Conservation (phyloP, 2,888 invertebrate genomes). For the Sturmia bella region DNA sequence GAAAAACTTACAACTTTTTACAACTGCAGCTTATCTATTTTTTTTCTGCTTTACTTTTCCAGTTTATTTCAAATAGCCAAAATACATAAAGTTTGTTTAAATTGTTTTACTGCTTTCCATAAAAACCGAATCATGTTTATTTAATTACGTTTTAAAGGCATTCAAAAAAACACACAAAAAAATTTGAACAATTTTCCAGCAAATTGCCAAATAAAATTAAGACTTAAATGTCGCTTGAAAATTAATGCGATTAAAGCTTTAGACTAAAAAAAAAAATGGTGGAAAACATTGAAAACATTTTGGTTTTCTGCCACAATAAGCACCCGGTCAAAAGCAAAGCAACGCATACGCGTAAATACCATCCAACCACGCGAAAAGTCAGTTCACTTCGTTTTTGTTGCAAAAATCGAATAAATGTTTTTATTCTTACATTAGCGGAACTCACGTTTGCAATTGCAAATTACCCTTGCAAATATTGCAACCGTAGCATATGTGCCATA, state of each 20-base stretch:
- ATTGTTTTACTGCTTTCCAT: neutral
- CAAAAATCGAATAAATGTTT: conserved; percentile 27
- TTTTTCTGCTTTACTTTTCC: too few relatives aligned
- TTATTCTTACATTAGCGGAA: conserved; percentile 22
- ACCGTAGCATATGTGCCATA: too few relatives aligned
- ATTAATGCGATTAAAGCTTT: conserved; percentile 39
- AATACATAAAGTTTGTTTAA: too few relatives aligned
- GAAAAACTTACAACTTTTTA: too few relatives aligned
- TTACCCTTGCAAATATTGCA: conserved; percentile 26
- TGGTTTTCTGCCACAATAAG: neutral
- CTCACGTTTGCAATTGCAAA: conserved; percentile 4
- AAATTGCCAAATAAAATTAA: conserved; percentile 29
- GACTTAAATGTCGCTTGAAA: conserved; percentile 14
- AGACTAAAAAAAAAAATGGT: conserved; percentile 11
- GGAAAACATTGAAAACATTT: conserved; percentile 2
- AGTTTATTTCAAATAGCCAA: too few relatives aligned
- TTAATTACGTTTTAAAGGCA: neutral
- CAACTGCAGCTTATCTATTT: too few relatives aligned
- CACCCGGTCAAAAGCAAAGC: neutral
- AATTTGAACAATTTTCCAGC: conserved; percentile 21
- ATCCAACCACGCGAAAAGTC: neutral
- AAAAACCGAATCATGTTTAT: neutral
- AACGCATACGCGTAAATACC: neutral
- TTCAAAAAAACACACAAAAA: neutral
- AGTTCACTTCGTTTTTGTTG: conserved; percentile 3